Evolutionary conservation across 2,888 invertebrate species (phyloP), one percentile per base, ranked within the genome.

Genomic region (Eumerus sabulonum): DNA sequence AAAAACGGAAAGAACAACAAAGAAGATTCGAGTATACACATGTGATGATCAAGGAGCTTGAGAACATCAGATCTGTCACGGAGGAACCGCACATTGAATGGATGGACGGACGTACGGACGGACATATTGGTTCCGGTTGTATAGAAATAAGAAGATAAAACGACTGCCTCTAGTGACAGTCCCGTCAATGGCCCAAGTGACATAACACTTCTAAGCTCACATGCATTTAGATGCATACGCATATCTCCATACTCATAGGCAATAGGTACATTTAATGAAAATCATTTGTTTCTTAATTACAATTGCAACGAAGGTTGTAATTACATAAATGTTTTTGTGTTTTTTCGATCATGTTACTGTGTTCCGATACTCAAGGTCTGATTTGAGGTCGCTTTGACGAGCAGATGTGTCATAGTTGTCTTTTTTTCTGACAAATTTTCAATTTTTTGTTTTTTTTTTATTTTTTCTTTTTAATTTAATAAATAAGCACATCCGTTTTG

Each of bases 71-170:
- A 45, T n/a, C 18, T 38, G 60, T 62, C 53, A 48, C 42, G 48
- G 12, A 60, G 40, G 54, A 53, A 60, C 54, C 45, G 44, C 56
- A 62, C 53, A 53, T 68, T 60, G 19, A 68, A 48, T 47, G 38
- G 60, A 60, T 62, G 35, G 71, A 36, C 36, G 7, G 36, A 36
- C 36, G 36, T 11, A 48, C 36, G 38, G 62, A 60, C 62, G 36
- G 60, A 63, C 62, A 70, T 44, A 27, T 62, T 48, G 54, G 62
- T 62, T 71, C 62, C 71, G 71, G 56, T 50, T 56, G 62, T 16
- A 16, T 16, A 63, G n/a, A n/a, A n/a, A 42, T 40, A 35, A 42
- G 17, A 16, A 12, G 13, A 27, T 48, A 14, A 45, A 16, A 14
- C 9, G 17, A 18, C 7, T 27, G 27, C 0, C 40, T 27, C 16